Evolutionary conservation across 2,888 invertebrate species (phyloP).

Genomic region (Dione vanillae): DNA sequence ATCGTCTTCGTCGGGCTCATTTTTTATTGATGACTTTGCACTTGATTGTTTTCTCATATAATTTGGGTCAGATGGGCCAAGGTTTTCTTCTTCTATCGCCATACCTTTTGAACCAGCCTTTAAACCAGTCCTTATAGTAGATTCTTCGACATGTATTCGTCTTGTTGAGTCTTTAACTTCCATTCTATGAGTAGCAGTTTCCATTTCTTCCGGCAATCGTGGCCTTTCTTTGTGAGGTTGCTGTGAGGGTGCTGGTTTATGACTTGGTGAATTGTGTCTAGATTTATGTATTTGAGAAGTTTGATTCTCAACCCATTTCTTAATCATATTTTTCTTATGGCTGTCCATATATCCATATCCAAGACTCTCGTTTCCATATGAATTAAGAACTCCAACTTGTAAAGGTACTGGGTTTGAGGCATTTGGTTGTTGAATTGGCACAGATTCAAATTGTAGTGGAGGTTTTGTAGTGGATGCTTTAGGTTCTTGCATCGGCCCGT

Average conservation of each 20-base stretch:
- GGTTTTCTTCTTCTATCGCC: slow-evolving; percentile 79
- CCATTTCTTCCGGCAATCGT: slow-evolving; percentile 64
- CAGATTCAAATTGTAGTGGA: slow-evolving; percentile 75
- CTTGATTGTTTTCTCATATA: slow-evolving; percentile 56
- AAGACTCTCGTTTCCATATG: slow-evolving; percentile 77
- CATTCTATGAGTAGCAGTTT: slow-evolving; percentile 64
- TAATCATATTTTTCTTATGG: slow-evolving; percentile 96
- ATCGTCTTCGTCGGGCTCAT: slow-evolving; percentile 87
- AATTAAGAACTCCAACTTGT: slow-evolving; percentile 73
- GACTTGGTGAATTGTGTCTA: slow-evolving; percentile 82
- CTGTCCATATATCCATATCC: slow-evolving; percentile 96
- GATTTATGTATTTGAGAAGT: slow-evolving; percentile 91
- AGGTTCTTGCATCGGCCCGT: slow-evolving; percentile 92
- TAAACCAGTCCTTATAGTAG: slow-evolving; percentile 85
- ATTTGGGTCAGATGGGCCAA: slow-evolving; percentile 70
- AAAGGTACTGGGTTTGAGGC: slow-evolving; percentile 57
- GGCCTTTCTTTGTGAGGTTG: slow-evolving; percentile 60
- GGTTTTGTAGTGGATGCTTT: slow-evolving; percentile 77
- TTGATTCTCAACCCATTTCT: slow-evolving; percentile 97
- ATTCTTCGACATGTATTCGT: slow-evolving; percentile 84
- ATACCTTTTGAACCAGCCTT: slow-evolving; percentile 81
- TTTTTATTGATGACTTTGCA: slow-evolving; percentile 68
- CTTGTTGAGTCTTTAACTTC: slow-evolving; percentile 82
- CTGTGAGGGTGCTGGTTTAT: slow-evolving; percentile 56
- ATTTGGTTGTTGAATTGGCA: slow-evolving; percentile 86